Percentiles rank a stretch among this genome's conserved stretches.
These are phyloP conservation scores for Xestia rhomboidea DNA, from an alignment of 2,888 invertebrate genomes.

Conservation along the genomic window DNA sequence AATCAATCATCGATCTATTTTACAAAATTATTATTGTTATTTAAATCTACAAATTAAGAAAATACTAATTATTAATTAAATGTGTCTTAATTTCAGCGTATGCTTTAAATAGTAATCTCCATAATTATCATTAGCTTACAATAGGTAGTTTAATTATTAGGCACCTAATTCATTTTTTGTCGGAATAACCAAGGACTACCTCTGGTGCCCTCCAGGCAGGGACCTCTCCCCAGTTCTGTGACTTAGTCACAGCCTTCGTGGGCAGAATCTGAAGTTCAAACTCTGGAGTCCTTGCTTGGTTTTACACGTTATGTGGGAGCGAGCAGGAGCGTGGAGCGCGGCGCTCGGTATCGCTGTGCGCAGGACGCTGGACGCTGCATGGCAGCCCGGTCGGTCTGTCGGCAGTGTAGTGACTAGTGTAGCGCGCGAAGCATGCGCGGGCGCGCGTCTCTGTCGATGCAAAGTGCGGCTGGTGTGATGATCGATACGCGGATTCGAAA, in stretches of 20 bases:
- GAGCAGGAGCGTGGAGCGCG: conserved; percentile 1
- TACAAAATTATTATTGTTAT: no score
- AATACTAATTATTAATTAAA: no score
- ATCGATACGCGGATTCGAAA: conserved; percentile 28
- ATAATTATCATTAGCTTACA: no score
- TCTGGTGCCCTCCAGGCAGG: neutral
- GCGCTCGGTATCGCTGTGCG: neutral
- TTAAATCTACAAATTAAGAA: no score
- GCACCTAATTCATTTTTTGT: no score
- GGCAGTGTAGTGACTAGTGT: conserved; percentile 6
- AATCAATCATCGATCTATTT: no score
- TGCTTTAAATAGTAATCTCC: no score
- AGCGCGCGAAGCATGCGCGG: conserved; percentile 42
- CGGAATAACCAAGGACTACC: neutral
- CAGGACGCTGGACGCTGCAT: neutral
- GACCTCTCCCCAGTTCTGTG: neutral
- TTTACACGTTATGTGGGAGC: conserved; percentile 5
- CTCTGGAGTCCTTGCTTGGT: neutral
- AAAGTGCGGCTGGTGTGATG: conserved; percentile 29
- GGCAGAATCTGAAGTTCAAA: neutral
- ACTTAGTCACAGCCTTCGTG: neutral
- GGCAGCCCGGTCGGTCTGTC: neutral
- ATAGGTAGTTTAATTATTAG: no score
- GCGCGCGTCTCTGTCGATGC: conserved; percentile 17
- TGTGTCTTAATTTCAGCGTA: no score